Conservation (phyloP, 2,797 vertebrate species). For the Enteromius afrohamiltoni region DNA sequence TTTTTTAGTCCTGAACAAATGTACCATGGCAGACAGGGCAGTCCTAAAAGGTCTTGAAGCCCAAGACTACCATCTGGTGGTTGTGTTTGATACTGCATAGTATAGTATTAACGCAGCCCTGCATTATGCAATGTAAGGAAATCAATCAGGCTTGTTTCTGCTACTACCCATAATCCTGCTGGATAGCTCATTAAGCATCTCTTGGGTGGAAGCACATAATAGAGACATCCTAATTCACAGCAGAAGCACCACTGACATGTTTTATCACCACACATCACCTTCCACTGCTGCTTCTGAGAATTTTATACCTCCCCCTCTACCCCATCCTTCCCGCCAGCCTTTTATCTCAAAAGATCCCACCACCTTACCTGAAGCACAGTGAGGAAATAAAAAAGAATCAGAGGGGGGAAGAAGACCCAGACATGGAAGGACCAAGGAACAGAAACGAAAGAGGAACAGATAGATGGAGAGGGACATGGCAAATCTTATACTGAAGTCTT, state of each 20-base stretch:
- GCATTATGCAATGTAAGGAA: constrained; percentile 27
- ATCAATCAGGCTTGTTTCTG: constrained; percentile 45
- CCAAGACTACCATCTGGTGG: constrained; percentile 49
- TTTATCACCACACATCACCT: constrained; percentile 26
- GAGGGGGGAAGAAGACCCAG: neutral
- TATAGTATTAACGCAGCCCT: neutral
- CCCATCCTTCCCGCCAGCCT: neutral
- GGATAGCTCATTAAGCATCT: constrained; percentile 46
- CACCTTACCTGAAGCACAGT: neutral
- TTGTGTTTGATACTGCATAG: neutral
- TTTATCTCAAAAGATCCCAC: constrained; percentile 23
- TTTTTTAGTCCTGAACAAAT: neutral
- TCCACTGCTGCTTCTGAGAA: neutral
- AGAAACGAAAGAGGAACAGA: neutral
- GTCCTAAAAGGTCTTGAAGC: constrained; percentile 11
- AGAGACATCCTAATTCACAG: constrained; percentile 44
- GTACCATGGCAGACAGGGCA: neutral
- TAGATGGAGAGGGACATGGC: constrained; percentile 16
- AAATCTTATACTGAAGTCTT: constrained; percentile 16
- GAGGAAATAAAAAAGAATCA: constrained; percentile 16
- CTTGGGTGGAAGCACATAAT: constrained; percentile 42
- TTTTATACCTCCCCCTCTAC: neutral
- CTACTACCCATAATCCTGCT: constrained; percentile 42
- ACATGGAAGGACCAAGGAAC: neutral
- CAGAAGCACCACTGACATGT: constrained; percentile 16